Conservation (phyloP, 1,140 invertebrate genomes). For the Atopsyche davidsoni region DNA sequence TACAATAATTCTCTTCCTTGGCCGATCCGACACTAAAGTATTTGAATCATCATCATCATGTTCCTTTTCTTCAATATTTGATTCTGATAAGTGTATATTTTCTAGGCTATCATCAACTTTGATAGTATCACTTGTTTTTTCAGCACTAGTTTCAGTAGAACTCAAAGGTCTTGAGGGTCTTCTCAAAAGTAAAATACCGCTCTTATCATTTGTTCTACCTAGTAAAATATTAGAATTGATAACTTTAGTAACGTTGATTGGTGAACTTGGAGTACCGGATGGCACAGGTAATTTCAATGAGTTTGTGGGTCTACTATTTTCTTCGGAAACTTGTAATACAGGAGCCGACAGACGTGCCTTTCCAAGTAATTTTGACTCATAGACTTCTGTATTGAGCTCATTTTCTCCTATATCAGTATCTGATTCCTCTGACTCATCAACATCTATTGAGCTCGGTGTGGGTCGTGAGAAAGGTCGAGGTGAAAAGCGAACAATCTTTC, state of each 20-base stretch:
- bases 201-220: conserved; percentile 26
- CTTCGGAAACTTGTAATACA: conserved; percentile 21
- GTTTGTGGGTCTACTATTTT: conserved; percentile 8
- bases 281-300: not conserved
- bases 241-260: conserved; percentile 27
- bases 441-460: conserved; percentile 20
- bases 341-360: conserved; percentile 22
- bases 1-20: conserved; percentile 33
- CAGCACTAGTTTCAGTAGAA: not conserved
- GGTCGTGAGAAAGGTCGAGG: conserved; percentile 40
- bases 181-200: conserved; percentile 26
- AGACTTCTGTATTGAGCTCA: conserved; percentile 34
- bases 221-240: conserved; percentile 27
- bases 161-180: conserved; percentile 15
- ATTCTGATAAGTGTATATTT: conserved; percentile 52
- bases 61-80: conserved; percentile 50
- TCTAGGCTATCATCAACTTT: conserved; percentile 44
- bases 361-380: conserved; percentile 19
- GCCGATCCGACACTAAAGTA: conserved; percentile 27
- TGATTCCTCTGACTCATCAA: conserved; percentile 21
- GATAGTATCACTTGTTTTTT: conserved; percentile 5
- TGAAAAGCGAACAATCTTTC: conserved; percentile 39
- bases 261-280: conserved; percentile 1
- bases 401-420: conserved; percentile 31
- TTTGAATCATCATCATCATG: conserved; percentile 34